A percentile compares a stretch with the other conserved stretches of the same genome.
These are phyloP conservation scores for Epinotia demarniana DNA, from an alignment of 2,888 invertebrate species.

Conservation along the genomic window DNA sequence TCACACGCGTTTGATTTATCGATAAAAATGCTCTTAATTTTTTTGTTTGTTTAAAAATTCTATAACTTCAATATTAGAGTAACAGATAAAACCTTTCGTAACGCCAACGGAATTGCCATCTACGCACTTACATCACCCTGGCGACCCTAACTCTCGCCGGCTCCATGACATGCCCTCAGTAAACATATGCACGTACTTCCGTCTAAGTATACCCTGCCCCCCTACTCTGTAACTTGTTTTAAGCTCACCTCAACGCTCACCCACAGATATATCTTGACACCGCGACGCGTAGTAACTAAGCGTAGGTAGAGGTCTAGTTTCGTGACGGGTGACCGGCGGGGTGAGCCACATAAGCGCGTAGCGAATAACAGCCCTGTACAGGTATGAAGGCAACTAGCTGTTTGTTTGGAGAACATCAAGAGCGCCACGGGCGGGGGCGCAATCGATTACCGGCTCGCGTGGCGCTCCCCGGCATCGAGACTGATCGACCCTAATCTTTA, in stretches of 20 bases:
- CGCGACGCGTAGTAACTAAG: too few relatives aligned
- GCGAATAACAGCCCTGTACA: too few relatives aligned
- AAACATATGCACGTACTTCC: conserved; percentile 33
- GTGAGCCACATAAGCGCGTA: too few relatives aligned
- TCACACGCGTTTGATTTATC: too few relatives aligned
- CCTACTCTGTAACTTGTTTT: too few relatives aligned
- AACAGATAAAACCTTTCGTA: conserved; percentile 8
- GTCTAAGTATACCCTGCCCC: too few relatives aligned
- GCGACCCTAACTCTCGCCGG: conserved; percentile 14
- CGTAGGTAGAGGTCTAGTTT: too few relatives aligned
- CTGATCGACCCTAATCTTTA: conserved; percentile 75
- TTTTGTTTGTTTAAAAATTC: too few relatives aligned
- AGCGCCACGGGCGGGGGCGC: conserved; percentile 56
- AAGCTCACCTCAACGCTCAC: too few relatives aligned
- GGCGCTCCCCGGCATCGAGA: conserved; percentile 69
- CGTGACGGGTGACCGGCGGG: too few relatives aligned
- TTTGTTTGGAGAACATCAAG: conserved; percentile 55
- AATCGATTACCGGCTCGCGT: conserved; percentile 65
- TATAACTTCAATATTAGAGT: background rate
- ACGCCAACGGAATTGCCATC: background rate
- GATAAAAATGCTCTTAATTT: too few relatives aligned
- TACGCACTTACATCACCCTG: background rate
- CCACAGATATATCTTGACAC: too few relatives aligned
- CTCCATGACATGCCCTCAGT: conserved; percentile 7
- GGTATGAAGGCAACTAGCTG: conserved; percentile 54